Evolutionary conservation across 1,140 invertebrate species (phyloP).

Genomic region (Ruditapes philippinarum): DNA sequence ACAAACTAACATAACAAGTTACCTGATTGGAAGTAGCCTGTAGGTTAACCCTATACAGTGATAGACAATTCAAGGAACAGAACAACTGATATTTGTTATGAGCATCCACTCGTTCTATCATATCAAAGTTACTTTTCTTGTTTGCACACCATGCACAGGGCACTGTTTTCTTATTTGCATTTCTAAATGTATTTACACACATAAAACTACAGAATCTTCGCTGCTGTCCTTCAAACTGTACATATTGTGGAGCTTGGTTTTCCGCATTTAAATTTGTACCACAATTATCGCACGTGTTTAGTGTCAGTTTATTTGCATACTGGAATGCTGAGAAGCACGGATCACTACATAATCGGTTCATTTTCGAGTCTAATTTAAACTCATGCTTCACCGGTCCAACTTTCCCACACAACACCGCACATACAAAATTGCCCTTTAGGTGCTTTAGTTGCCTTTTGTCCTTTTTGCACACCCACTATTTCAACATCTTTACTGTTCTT

Average conservation of each 20-base stretch:
- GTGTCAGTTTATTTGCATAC: conserved; percentile 95
- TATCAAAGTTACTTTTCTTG: conserved; percentile 98
- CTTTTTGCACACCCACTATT: conserved; percentile 74
- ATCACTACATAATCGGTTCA: conserved; percentile 94
- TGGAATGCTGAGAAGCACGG: conserved; percentile 97
- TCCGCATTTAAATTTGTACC: conserved; percentile 75
- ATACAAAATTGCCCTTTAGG: conserved; percentile 74
- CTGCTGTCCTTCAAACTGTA: conserved; percentile 84
- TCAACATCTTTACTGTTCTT: conserved; percentile 77
- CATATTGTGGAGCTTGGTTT: conserved; percentile 75
- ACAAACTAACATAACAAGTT: no score
- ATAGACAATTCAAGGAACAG: conserved; percentile 97
- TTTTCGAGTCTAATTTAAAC: conserved; percentile 90
- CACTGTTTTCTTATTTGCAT: conserved; percentile 93
- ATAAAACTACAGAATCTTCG: conserved; percentile 90
- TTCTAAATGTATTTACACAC: conserved; percentile 94
- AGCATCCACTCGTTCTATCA: conserved; percentile 93
- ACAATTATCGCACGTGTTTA: conserved; percentile 88
- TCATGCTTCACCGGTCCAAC: conserved; percentile 86
- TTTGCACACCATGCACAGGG: conserved; percentile 98
- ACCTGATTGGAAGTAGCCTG: conserved; percentile 83
- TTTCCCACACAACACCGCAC: conserved; percentile 85
- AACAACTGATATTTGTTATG: conserved; percentile 92
- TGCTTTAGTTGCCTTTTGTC: conserved; percentile 62
- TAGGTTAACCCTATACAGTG: conserved; percentile 89